Base-by-base conservation (phyloP, 2,113 vertebrate genomes). In the Zosterops hypoxanthus region DNA sequence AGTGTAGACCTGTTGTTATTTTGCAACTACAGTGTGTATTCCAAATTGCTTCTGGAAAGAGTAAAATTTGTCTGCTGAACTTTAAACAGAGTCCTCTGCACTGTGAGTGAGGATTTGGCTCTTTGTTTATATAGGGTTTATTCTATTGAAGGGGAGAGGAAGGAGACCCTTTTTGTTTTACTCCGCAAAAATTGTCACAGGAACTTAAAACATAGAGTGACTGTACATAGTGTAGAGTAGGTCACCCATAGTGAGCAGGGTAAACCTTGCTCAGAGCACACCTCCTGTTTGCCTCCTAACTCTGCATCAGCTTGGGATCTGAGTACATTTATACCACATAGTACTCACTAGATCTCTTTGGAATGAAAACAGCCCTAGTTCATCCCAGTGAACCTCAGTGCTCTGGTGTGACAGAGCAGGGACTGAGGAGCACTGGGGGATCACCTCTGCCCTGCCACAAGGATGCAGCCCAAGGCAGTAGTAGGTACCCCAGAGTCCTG, bases 211-310 rank as follows among this genome's bases (percentile, higher is more conserved):
- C 5, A 8, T 5, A 12, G 26, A 28, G 17, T 23, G 13, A 28
- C 20, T 49, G 14, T 46, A 20, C 22, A 3, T 14, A 9, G 14
- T 5, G 13, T 11, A 64, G 5, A 52, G 12, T 17, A 46, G 24
- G 19, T 22, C 53, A 64, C 8, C 9, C 42, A 21, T 14, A 4
- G 9, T 5, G n/a, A 9, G 12, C 4, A 7, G 18, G 24, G 23
- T 16, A 65, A 60, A 6, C 14, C 23, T 59, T 29, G 22, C 12
- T 18, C 21, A n/a, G 29, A 60, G 26, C 3, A 29, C 6, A n/a
- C 1, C 13, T 53, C 46, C 26, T 0, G 0, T 61, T 57, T 65
- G 8, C 14, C 46, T 86, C 24, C 44, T 14, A 52, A 49, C 7
- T 68, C 28, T 2, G 2, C 1, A 2, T 9, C 44, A 19, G 4